phyloP scores from a whole-genome alignment of 2,797 vertebrate species.

The Darevskia nairensis region DNA sequence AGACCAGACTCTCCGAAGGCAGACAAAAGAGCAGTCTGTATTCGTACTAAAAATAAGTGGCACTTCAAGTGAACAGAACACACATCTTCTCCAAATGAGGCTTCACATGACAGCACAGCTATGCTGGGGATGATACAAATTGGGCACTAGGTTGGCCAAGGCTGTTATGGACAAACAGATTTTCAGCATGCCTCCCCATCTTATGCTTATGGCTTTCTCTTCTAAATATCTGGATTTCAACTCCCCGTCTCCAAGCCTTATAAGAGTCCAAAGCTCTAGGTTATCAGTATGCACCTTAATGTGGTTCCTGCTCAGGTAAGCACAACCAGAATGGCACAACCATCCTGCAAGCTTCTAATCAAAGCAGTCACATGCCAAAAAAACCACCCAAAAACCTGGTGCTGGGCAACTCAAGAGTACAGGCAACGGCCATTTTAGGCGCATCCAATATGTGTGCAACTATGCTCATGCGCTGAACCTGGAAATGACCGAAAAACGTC shows the following conservation, averaged over 20 bases:
- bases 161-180: background rate
- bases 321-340: background rate
- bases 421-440: too few species aligned
- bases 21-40: background rate
- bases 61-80: background rate
- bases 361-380: background rate
- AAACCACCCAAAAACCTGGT: background rate
- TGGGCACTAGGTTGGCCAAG: background rate
- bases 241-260: too few species aligned
- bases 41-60: background rate
- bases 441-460: too few species aligned
- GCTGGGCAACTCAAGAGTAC: background rate
- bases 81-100: background rate
- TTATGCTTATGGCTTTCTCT: background rate
- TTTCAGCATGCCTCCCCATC: background rate
- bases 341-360: background rate
- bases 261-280: too few species aligned
- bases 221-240: background rate
- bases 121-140: too few species aligned
- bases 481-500: too few species aligned
- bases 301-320: background rate
- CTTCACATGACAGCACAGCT: too few species aligned
- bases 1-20: rapidly evolving
- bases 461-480: too few species aligned
- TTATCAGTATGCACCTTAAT: background rate